Base-by-base conservation (phyloP, 2,113 vertebrate genomes). In the Centrocercus urophasianus region DNA sequence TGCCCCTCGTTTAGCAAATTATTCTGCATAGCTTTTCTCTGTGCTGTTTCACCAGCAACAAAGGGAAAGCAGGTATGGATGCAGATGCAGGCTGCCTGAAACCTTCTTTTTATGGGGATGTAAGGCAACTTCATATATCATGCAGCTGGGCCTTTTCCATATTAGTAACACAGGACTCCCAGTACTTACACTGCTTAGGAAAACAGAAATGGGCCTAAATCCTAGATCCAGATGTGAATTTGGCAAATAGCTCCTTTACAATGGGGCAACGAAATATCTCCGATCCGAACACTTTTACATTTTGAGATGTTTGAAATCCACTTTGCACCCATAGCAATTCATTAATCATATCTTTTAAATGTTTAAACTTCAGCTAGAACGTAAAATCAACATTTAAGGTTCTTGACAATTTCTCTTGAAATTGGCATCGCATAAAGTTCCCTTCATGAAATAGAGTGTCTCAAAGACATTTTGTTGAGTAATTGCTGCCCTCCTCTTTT, bases 161-260 rank as follows among this genome's bases (percentile, higher is more conserved):
- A 43, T 78, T 88, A 96, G 86, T 86, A 95, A 95, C 89, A 78
- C 69, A 90, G 94, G 93, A 96, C 76, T 72, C 91, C 63, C 76
- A 88, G 79, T 63, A 86, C 93, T 94, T 95, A 88, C 0, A 74
- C 15, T 64, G 75, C 87, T 83, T 93, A 95, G 70, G 80, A 91
- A 91, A 93, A 93, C 76, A 96, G 90, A 94, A 90, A 91, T 83
- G 74, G 65, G 59, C 42, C 83, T 72, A 78, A 94, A 86, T 84
- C 88, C 94, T 84, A 60, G 73, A 88, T 91, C 93, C 94, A 95
- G 93, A 95, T 97, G 94, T 95, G 93, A 95, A 86, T 95, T 95
- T 97, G 92, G 93, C 95, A 96, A 91, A 81, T 59, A 93, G 65
- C 57, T 70, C 61, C 88, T 86, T 88, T 91, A 88, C 79, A 72